phyloP scores from a whole-genome alignment of 2,888 invertebrate species.

The Calameuta idolon region DNA sequence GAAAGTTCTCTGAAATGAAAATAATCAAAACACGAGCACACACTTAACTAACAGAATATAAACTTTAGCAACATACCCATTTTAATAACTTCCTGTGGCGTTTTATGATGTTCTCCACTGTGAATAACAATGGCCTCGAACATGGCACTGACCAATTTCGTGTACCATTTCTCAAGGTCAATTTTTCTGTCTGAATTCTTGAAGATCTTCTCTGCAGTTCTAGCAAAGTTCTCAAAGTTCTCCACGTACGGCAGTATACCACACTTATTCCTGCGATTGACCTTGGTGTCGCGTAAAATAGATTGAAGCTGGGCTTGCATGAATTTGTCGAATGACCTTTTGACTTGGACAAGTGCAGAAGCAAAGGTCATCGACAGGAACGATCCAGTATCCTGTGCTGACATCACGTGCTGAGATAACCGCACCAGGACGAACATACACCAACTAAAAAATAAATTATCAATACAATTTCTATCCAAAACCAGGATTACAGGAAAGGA shows the following conservation, averaged over 20 bases:
- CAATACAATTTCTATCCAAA: slow-evolving; percentile 39
- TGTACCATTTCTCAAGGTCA: slow-evolving; percentile 94
- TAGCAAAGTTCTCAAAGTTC: slow-evolving; percentile 89
- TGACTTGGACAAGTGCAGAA: slow-evolving; percentile 86
- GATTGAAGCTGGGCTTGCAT: slow-evolving; percentile 87
- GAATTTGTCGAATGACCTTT: slow-evolving; percentile 91
- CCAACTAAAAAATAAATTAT: slow-evolving; percentile 75
- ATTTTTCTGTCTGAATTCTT: slow-evolving; percentile 86
- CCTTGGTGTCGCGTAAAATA: slow-evolving; percentile 79
- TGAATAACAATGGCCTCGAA: slow-evolving; percentile 85
- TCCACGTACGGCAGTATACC: slow-evolving; percentile 90
- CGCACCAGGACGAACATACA: slow-evolving; percentile 94
- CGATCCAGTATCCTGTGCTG: slow-evolving; percentile 86
- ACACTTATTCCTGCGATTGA: slow-evolving; percentile 83
- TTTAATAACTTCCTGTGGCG: slow-evolving; percentile 91
- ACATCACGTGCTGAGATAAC: slow-evolving; percentile 92
- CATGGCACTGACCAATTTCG: slow-evolving; percentile 83
- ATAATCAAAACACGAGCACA: slow-evolving; percentile 16
- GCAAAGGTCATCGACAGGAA: slow-evolving; percentile 91
- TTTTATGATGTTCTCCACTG: slow-evolving; percentile 87
- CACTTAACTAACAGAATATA: neutral
- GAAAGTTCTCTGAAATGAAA: slow-evolving; percentile 86
- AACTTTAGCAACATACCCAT: slow-evolving; percentile 73
- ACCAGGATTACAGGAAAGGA: slow-evolving; percentile 56
- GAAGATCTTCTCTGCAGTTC: slow-evolving; percentile 89